Conservation (phyloP, 2,113 vertebrate species). For the Loxodonta africana region DNA sequence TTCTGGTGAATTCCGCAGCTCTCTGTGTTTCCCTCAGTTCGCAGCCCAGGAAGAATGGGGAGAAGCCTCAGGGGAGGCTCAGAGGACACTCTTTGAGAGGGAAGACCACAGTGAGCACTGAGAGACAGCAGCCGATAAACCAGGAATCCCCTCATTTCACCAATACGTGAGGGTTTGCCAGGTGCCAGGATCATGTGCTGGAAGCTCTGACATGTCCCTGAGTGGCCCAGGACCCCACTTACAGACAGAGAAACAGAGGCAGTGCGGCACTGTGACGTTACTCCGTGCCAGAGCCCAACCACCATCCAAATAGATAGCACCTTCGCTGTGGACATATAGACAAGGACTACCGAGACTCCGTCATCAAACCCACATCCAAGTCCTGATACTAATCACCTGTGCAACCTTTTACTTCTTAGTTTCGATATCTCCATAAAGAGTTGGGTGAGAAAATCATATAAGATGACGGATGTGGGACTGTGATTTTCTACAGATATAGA, state of each 20-base stretch:
- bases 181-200: not conserved
- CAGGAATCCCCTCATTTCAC: not conserved
- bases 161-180: not conserved
- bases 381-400: not conserved
- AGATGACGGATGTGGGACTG: not conserved
- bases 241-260: not conserved
- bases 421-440: not conserved
- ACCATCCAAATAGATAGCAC: rapidly evolving
- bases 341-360: not conserved
- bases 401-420: not conserved
- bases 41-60: not conserved
- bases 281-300: not conserved
- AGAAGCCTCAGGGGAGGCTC: not conserved
- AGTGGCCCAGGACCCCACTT: not conserved
- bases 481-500: not conserved
- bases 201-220: rapidly evolving
- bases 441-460: not conserved
- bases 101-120: not conserved
- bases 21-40: not conserved
- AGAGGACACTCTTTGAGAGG: not conserved
- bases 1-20: not conserved
- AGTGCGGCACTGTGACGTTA: not conserved
- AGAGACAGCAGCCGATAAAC: not conserved
- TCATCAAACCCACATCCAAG: not conserved
- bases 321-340: not conserved